Evolutionary conservation across 2,888 invertebrate genomes (phyloP).

Genomic region (Endomychus coccineus): DNA sequence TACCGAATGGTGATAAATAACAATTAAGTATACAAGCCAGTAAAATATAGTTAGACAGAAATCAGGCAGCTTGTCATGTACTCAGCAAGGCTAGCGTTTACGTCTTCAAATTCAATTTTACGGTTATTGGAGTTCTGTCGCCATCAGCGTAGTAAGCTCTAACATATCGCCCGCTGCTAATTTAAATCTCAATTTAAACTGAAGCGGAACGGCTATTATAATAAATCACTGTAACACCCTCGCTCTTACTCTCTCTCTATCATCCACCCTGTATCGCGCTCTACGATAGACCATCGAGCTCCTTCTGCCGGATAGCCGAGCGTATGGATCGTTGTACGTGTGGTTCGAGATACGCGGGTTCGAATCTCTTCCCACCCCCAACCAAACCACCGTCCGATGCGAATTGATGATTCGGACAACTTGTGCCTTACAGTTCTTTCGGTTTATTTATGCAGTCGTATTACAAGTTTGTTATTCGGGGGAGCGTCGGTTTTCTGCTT

Average conservation of each 20-base stretch:
- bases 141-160: conserved; percentile 32
- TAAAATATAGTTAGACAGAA: no score
- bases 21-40: no score
- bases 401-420: conserved; percentile 34
- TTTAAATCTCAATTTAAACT: conserved; percentile 46
- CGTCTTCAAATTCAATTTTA: conserved; percentile 44
- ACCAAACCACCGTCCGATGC: conserved; percentile 28
- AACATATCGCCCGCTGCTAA: conserved; percentile 39
- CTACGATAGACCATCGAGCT: neutral
- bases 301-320: neutral
- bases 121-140: conserved; percentile 42
- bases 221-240: conserved; percentile 44
- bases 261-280: neutral
- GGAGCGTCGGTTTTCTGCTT: conserved; percentile 2
- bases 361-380: neutral
- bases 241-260: no score
- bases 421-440: conserved; percentile 25
- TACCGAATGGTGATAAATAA: no score
- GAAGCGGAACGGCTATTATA: conserved; percentile 43
- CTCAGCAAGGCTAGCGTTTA: conserved; percentile 14
- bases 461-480: conserved; percentile 10
- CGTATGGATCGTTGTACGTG: neutral
- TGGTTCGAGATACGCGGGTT: neutral
- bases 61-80: no score
- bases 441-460: conserved; percentile 22